Evolutionary conservation across 2,797 vertebrate species (phyloP), one percentile per base, ranked within the genome.

Genomic region (Centroberyx gerrardi): DNA sequence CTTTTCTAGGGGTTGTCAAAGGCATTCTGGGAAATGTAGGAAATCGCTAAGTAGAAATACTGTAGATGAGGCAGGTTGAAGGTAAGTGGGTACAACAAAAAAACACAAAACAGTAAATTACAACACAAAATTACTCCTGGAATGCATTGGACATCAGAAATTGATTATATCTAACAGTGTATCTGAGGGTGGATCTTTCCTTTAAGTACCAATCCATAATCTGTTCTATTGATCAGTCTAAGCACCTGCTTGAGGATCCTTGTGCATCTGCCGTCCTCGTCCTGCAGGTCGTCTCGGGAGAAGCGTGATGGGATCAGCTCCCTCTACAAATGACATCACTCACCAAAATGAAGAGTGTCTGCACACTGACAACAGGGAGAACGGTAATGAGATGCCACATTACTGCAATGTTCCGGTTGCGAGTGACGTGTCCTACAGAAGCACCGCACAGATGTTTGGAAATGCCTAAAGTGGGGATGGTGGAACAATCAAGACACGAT

Each of bases 371-470:
- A 44, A 62, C 62, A 14, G 40, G 68, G 67, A 56, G 61, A 58
- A 3, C 73, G 9, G 61, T 74, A 80, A 87, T 73, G 90, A 87
- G 81, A 65, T 69, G 4, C 60, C 81, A 60, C 71, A 82, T 84
- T 81, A 81, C 49, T 61, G 77, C 80, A 74, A 62, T 73, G 80
- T 59, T 72, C 51, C 28, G 64, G 62, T 29, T 64, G 62, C 63
- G 4, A 62, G 76, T 77, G 78, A 77, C 78, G 28, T 2, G 59
- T 48, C 60, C 72, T 53, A 54, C 9, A 12, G 62, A 74, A 22
- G 74, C 78, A 22, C 62, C 14, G 17, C 72, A 71, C 76, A 86
- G 65, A 81, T 80, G 79, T 68, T 77, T 60, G 66, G 60, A 28
- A 53, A n/a, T 0, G 48, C n/a, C 67, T 59, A 22, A 8, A 29